These are phyloP conservation scores for Clunio marinus DNA, from an alignment of 2,888 invertebrate genomes.

Conservation along the genomic window DNA sequence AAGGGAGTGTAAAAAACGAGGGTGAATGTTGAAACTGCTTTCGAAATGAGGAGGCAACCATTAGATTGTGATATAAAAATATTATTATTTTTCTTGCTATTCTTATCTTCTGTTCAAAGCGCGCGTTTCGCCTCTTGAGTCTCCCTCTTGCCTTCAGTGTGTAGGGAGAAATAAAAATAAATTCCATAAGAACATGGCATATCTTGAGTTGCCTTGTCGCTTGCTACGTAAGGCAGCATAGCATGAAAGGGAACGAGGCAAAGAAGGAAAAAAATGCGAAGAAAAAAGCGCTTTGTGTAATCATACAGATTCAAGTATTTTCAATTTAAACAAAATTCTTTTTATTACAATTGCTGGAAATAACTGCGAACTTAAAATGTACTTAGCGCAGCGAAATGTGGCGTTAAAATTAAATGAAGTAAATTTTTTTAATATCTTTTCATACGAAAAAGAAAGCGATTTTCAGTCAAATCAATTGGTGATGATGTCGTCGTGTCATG, in stretches of 20 bases:
- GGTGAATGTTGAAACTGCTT: constrained; percentile 34
- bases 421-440: constrained; percentile 34
- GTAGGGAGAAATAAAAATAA: constrained; percentile 34
- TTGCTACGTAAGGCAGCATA: background rate
- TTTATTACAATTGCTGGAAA: constrained; percentile 37
- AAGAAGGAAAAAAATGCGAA: background rate
- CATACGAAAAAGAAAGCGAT: background rate
- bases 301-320: constrained; percentile 36
- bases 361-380: constrained; percentile 33
- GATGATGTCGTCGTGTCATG: background rate
- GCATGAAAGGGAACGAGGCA: too few relatives aligned
- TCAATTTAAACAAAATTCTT: constrained; percentile 37
- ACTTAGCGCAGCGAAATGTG: constrained; percentile 30
- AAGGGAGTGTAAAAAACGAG: constrained; percentile 28
- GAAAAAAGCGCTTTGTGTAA: constrained; percentile 10
- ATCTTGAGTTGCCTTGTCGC: constrained; percentile 2
- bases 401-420: constrained; percentile 36
- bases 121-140: background rate
- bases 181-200: constrained; percentile 6
- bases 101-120: background rate
- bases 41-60: constrained; percentile 33
- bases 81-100: constrained; percentile 34
- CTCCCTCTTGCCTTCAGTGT: background rate
- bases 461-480: background rate
- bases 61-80: constrained; percentile 35